These are phyloP conservation scores for Emys orbicularis DNA, from an alignment of 2,797 vertebrate genomes.

Conservation along the genomic window DNA sequence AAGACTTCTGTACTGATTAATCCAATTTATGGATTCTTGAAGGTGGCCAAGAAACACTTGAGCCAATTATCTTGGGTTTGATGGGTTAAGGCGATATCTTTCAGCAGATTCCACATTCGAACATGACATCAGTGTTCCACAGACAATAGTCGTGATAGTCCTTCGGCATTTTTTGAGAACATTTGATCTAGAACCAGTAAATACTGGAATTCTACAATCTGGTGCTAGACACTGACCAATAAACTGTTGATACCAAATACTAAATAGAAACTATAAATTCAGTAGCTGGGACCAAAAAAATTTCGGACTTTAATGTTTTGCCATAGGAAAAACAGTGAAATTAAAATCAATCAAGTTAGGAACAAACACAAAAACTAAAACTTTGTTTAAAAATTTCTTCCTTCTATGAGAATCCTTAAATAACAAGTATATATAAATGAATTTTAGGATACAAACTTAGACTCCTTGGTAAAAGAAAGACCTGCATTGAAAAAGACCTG, in stretches of 20 bases:
- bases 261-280: neutral
- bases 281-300: neutral
- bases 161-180: neutral
- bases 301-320: neutral
- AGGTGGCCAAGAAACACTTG: neutral
- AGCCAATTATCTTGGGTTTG: neutral
- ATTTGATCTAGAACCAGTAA: neutral
- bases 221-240: neutral
- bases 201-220: neutral
- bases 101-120: constrained; percentile 1
- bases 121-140: neutral
- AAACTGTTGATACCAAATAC: neutral
- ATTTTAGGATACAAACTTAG: neutral
- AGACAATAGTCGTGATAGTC: neutral
- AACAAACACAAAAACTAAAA: neutral
- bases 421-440: neutral
- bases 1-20: neutral
- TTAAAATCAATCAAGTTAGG: neutral
- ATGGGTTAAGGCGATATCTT: neutral
- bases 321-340: neutral
- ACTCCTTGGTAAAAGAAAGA: neutral
- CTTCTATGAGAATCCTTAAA: neutral
- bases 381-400: neutral
- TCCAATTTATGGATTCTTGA: neutral
- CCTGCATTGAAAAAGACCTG: neutral